Conservation (phyloP, 2,888 invertebrate species). For the Agrotis ipsilon region DNA sequence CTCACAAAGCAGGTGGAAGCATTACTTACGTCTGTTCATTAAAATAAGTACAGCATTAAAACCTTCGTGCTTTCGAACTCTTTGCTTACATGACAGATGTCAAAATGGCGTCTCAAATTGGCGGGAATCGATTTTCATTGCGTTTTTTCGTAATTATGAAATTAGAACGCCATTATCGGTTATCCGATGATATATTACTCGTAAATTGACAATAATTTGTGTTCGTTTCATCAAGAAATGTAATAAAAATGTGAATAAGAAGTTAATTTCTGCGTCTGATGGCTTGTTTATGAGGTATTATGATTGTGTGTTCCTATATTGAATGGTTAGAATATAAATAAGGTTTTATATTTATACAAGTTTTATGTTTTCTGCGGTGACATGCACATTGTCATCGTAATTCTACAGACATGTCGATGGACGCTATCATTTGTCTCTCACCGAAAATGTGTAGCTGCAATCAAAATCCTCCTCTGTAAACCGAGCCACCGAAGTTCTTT, state of each 20-base stretch:
- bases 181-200: constrained; percentile 36
- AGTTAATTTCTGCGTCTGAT: constrained; percentile 16
- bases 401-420: background rate
- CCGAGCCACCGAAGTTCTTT: too few relatives aligned
- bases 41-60: constrained; percentile 52
- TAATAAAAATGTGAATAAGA: constrained; percentile 41
- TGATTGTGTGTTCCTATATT: constrained; percentile 2
- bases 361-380: constrained; percentile 3
- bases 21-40: constrained; percentile 40
- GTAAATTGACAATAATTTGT: constrained; percentile 45
- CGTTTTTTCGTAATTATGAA: constrained; percentile 49
- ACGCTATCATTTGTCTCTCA: background rate
- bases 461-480: too few relatives aligned
- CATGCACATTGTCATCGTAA: constrained; percentile 2
- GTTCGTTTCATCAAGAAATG: constrained; percentile 33
- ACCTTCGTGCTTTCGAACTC: constrained; percentile 46
- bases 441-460: background rate
- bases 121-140: constrained; percentile 56
- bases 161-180: constrained; percentile 51
- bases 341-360: background rate
- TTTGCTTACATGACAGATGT: constrained; percentile 51
- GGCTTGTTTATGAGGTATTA: constrained; percentile 29
- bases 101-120: constrained; percentile 55
- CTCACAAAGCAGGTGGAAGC: constrained; percentile 46
- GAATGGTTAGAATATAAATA: constrained; percentile 26